Base-by-base conservation (phyloP, 2,797 vertebrate species). In the Microctenopoma steveboyesi region DNA sequence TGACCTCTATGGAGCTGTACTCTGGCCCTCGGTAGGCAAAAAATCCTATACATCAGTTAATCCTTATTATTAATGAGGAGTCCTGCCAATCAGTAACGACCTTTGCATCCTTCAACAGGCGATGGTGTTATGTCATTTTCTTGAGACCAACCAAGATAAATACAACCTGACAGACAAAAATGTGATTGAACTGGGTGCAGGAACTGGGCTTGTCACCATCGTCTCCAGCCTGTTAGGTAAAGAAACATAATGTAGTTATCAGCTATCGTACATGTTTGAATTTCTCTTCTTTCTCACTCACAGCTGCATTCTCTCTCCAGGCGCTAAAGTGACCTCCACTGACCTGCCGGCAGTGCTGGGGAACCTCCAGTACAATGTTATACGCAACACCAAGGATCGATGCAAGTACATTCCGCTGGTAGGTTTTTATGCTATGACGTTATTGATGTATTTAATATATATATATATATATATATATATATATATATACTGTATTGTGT, bases 171-270 rank as follows among this genome's bases (percentile, higher is more conserved):
- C 67, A 72, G 96, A 98, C 81, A 97, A 95, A 93, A 95, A 95
- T 48, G 93, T 99, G 71, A 97, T 99, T 84, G 98, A 99, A 93
- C 93, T 99, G 68, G 98, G 98, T 78, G 95, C 98, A 57, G 97
- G 97, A 80, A 99, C 98, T 9, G 98, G 98, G 2, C 91, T 99
- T 2, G 96, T 98, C 58, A 96, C 96, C 67, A 94, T 98, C 43
- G 97, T 98, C 47, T 93, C 96, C 78, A 95, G 95, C 79, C 89
- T 99, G 40, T 92, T 99, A 55, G 97, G 98, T 99, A 71, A 1
- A 7, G 18, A 33, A 54, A 54, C 49, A 28, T 53, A 27, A 16
- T 14, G 4, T 9, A 45, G 1, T 14, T 3, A 46, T 52, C 7
- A 28, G 11, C 3, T 70, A 35, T 65, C 1, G 11, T 9, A 14